Evolutionary conservation across 2,888 invertebrate genomes (phyloP).

Genomic region (Parnassius smintheus): DNA sequence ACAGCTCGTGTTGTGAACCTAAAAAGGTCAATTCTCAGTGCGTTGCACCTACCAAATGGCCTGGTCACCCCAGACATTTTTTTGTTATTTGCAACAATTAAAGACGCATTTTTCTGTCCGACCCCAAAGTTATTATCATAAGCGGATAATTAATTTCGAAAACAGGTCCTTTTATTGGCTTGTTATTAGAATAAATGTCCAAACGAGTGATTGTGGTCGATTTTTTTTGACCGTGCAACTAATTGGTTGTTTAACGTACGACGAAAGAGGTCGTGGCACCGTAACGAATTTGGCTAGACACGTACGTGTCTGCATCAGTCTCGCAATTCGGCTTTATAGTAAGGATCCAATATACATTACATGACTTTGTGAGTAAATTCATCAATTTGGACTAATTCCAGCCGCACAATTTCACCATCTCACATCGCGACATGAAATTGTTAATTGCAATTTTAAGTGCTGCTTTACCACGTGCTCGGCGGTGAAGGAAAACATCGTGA

Average conservation of each 20-base stretch:
- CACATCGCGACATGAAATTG: too few relatives aligned
- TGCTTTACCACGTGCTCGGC: too few relatives aligned
- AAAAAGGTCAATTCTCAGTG: constrained; percentile 63
- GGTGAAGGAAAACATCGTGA: too few relatives aligned
- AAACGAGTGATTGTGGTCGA: constrained; percentile 46
- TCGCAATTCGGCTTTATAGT: too few relatives aligned
- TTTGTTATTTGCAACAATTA: constrained; percentile 67
- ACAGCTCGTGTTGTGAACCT: constrained; percentile 44
- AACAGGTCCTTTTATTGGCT: constrained; percentile 57
- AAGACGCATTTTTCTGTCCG: constrained; percentile 56
- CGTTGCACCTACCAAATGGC: constrained; percentile 72
- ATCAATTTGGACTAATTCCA: too few relatives aligned
- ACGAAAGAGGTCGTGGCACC: constrained; percentile 25
- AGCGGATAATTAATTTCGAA: constrained; percentile 70
- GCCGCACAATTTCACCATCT: too few relatives aligned
- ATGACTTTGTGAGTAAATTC: too few relatives aligned
- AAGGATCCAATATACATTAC: too few relatives aligned
- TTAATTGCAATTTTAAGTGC: too few relatives aligned
- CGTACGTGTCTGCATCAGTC: background rate
- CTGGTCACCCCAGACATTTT: constrained; percentile 59
- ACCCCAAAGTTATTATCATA: constrained; percentile 64
- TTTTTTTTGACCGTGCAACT: constrained; percentile 50
- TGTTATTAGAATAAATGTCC: constrained; percentile 50
- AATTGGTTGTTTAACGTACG: constrained; percentile 31
- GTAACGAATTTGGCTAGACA: constrained; percentile 8